These are phyloP conservation scores for Diuraphis noxia DNA, from an alignment of 1,140 invertebrate genomes.

Conservation along the genomic window DNA sequence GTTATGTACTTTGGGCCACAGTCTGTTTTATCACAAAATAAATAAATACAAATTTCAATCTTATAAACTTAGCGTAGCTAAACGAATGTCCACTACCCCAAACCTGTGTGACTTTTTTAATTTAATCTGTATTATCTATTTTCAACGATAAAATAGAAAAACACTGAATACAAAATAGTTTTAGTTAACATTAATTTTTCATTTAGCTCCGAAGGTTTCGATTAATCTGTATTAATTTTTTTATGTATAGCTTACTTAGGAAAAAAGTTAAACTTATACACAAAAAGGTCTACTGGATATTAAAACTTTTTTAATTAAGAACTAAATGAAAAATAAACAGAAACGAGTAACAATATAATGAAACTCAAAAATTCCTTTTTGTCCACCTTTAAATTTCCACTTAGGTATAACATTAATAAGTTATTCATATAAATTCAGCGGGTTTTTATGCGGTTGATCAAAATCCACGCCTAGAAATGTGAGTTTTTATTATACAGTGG, in stretches of 20 bases:
- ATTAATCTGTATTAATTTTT: background rate
- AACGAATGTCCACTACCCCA: background rate
- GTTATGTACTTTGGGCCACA: too few relatives aligned
- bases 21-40: too few relatives aligned
- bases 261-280: background rate
- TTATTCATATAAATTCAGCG: background rate
- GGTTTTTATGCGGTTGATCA: background rate
- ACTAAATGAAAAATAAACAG: slow-evolving; percentile 25
- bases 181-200: background rate
- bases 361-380: background rate
- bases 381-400: background rate
- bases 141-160: background rate
- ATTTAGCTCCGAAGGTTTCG: background rate
- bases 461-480: too few relatives aligned
- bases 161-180: background rate
- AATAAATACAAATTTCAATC: background rate
- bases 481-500: too few relatives aligned
- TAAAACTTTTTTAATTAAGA: slow-evolving; percentile 40
- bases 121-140: background rate
- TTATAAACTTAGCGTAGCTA: background rate
- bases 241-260: background rate
- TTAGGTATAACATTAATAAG: background rate
- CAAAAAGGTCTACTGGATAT: background rate
- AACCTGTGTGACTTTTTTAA: background rate
- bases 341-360: background rate